phyloP scores from a whole-genome alignment of 2,888 invertebrate genomes.

The Leptodirus hochenwartii region DNA sequence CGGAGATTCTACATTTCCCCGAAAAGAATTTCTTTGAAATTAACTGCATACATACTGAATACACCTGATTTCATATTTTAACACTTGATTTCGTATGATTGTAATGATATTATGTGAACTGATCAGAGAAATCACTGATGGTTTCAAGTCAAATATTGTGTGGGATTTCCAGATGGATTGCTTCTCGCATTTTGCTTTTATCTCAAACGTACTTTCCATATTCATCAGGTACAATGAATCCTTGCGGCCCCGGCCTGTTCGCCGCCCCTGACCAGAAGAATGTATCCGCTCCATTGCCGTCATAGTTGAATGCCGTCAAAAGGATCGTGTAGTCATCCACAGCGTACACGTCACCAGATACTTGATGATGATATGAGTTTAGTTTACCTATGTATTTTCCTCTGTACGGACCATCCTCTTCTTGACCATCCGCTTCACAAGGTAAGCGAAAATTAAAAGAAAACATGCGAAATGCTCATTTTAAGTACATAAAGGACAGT shows the following conservation, averaged over 20 bases:
- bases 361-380: slow-evolving; percentile 84
- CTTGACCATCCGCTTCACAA: slow-evolving; percentile 22
- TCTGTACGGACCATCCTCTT: slow-evolving; percentile 54
- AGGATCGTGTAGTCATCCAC: slow-evolving; percentile 72
- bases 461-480: neutral
- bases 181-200: too few relatives aligned
- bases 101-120: too few relatives aligned
- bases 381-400: slow-evolving; percentile 71
- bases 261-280: slow-evolving; percentile 89
- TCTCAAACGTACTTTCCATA: slow-evolving; percentile 54
- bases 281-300: slow-evolving; percentile 79
- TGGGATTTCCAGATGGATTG: too few relatives aligned
- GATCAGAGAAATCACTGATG: too few relatives aligned
- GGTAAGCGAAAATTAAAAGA: slow-evolving; percentile 1
- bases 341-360: slow-evolving; percentile 75
- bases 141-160: too few relatives aligned
- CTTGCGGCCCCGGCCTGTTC: slow-evolving; percentile 73
- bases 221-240: slow-evolving; percentile 80
- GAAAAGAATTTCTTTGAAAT: too few relatives aligned
- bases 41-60: too few relatives aligned
- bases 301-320: slow-evolving; percentile 68
- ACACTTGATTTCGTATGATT: too few relatives aligned
- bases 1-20: too few relatives aligned
- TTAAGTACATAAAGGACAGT: slow-evolving; percentile 3
- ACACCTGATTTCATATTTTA: too few relatives aligned